Base-by-base conservation (phyloP, 2,113 vertebrate species). In the Coreoperca whiteheadi region DNA sequence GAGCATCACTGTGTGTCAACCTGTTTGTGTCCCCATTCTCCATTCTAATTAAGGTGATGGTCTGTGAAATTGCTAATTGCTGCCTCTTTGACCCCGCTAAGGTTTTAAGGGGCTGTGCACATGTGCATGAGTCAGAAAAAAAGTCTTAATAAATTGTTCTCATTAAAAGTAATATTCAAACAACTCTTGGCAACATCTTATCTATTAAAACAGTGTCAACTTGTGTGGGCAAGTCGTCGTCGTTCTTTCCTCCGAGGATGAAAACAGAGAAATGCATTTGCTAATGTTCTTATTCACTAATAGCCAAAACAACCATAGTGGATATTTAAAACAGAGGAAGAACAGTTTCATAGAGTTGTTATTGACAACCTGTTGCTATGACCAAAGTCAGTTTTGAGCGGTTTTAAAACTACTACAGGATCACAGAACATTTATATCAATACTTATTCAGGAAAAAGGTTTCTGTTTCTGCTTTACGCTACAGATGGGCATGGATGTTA, bases 51-150 rank as follows among this genome's bases (percentile, higher is more conserved):
- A 88, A 87, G 32, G 71, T 68, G 73, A 87, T 76, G 61, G 80
- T 81, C 63, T 90, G 79, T 90, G 65, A 88, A 90, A 89, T 90
- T 5, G 5, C 81, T 87, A 90, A 91, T 81, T 89, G 83, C 78
- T 61, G 71, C 81, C 61, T 87, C 69, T 90, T 75, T 90, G 83
- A 88, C 79, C 69, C 61, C 63, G 9, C n/a, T 30, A 12, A 34
- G 53, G 69, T 79, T 87, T 82, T 54, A 51, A 56, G 66, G 18
- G 70, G 23, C 23, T 65, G 32, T 54, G 69, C 15, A 2, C 21
- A 43, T 37, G 32, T 59, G 64, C 8, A 53, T 28, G 34, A 82
- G 79, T 81, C 75, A 82, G 20, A 34, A 48, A 60, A 51, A 34
- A 41, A 4, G 68, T n/a, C 32, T 71, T 4, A 28, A 43, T 74